A percentile compares a stretch with the other conserved stretches of the same genome.
Conservation (phyloP, 2,797 vertebrate species). For the Remorina albescens region DNA sequence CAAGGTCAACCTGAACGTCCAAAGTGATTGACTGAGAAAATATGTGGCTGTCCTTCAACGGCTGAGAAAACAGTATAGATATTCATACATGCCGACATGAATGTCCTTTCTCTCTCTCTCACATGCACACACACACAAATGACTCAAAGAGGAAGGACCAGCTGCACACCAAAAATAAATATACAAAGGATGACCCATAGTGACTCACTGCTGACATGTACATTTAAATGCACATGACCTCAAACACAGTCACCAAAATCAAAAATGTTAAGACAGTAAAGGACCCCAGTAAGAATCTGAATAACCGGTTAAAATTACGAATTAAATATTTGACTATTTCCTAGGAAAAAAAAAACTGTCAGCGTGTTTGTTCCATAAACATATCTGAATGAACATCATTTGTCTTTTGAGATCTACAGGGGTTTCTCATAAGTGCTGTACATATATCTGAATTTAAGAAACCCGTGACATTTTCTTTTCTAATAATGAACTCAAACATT, state of each 20-base stretch:
- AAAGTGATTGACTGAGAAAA: conserved; percentile 38
- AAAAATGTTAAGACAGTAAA: conserved; percentile 12
- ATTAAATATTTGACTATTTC: neutral
- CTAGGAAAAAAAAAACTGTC: neutral
- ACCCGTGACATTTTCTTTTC: neutral
- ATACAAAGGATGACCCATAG: conserved; percentile 74
- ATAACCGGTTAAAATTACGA: neutral
- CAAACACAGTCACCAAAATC: conserved; percentile 8
- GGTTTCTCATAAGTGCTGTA: too few relatives aligned
- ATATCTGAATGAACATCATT: neutral
- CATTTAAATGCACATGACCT: conserved; percentile 54
- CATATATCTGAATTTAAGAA: neutral
- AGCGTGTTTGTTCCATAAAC: neutral
- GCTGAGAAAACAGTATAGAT: conserved; percentile 75
- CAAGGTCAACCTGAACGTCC: conserved; percentile 63
- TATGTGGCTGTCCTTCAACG: conserved; percentile 61
- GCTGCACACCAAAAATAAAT: conserved; percentile 81
- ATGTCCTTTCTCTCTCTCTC: conserved; percentile 28
- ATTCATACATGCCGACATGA: conserved; percentile 48
- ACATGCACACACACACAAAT: conserved; percentile 30
- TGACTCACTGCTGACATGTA: conserved; percentile 74
- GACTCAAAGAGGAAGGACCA: conserved; percentile 74
- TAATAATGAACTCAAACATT: conserved; percentile 10
- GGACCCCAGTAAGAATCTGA: neutral
- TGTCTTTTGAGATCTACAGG: neutral